Conservation (phyloP, 1,140 invertebrate genomes). For the Triops longicaudatus region DNA sequence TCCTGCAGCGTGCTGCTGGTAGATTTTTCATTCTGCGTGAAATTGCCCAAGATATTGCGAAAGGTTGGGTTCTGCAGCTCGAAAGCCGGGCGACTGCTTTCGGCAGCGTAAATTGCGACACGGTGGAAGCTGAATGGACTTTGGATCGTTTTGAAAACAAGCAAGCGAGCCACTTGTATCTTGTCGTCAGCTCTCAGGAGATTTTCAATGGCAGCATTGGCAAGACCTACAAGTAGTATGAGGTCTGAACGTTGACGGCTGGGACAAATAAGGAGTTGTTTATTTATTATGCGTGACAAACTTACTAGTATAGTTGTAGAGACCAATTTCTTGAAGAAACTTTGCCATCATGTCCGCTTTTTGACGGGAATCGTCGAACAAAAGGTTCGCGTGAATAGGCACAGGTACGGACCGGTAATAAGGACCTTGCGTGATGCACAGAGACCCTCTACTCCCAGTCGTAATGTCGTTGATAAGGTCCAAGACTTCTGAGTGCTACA, state of each 20-base stretch:
- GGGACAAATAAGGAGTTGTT: no score
- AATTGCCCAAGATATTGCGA: not conserved
- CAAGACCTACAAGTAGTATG: not conserved
- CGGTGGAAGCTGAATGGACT: not conserved
- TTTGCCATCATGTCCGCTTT: constrained; percentile 62
- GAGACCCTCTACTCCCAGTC: constrained; percentile 55
- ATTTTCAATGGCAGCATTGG: not conserved
- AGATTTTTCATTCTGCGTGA: not conserved
- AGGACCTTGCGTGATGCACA: constrained; percentile 54
- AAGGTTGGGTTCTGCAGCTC: not conserved
- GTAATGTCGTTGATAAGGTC: constrained; percentile 58
- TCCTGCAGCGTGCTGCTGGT: not conserved
- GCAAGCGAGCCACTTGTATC: not conserved
- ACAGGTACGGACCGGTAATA: constrained; percentile 54
- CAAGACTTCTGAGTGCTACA: constrained; percentile 22
- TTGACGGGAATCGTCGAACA: constrained; percentile 58
- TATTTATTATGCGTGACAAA: constrained; percentile 23
- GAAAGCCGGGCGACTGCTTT: not conserved
- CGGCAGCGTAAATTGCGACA: not conserved
- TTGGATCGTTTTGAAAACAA: not conserved
- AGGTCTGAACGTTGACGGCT: no score
- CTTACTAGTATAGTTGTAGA: constrained; percentile 52
- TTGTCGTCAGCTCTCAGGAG: constrained; percentile 11
- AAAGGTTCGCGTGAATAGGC: constrained; percentile 48
- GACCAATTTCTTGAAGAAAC: constrained; percentile 57